phyloP scores from a whole-genome alignment of 30 jellyfish, hydroid and myxozoan genomes.

The Clytia hemisphaerica region DNA sequence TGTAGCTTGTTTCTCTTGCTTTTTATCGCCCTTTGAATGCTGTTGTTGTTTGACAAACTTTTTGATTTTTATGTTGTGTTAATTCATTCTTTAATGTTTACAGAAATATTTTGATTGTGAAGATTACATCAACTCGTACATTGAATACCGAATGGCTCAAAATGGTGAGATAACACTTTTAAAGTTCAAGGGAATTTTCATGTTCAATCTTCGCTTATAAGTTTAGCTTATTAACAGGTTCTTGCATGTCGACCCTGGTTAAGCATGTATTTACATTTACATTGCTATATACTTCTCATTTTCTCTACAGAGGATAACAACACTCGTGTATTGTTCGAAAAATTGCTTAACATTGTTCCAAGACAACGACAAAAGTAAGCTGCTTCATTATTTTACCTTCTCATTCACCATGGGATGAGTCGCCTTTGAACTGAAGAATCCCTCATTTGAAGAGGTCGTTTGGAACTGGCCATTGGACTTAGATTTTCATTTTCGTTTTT shows the following conservation, averaged over 20 bases:
- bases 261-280: too few species aligned
- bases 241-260: neutral
- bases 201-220: neutral
- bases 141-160: conserved; percentile 69
- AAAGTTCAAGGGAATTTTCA: neutral
- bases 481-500: neutral
- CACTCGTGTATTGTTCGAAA: conserved; percentile 81
- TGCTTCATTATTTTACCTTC: neutral
- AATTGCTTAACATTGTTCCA: conserved; percentile 57
- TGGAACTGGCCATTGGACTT: neutral
- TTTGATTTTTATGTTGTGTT: neutral
- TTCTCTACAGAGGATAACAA: conserved; percentile 66
- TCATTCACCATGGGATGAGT: neutral
- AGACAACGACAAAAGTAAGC: conserved; percentile 51
- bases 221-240: too few species aligned
- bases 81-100: neutral
- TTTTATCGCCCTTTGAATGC: neutral
- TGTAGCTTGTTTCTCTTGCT: too few species aligned
- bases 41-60: neutral
- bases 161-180: conserved; percentile 46
- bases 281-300: neutral
- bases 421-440: neutral
- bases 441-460: neutral
- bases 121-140: conserved; percentile 60
- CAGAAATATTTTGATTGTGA: conserved; percentile 65